These are phyloP conservation scores for Marisa cornuarietis DNA, from an alignment of 1,140 invertebrate genomes.

Conservation along the genomic window DNA sequence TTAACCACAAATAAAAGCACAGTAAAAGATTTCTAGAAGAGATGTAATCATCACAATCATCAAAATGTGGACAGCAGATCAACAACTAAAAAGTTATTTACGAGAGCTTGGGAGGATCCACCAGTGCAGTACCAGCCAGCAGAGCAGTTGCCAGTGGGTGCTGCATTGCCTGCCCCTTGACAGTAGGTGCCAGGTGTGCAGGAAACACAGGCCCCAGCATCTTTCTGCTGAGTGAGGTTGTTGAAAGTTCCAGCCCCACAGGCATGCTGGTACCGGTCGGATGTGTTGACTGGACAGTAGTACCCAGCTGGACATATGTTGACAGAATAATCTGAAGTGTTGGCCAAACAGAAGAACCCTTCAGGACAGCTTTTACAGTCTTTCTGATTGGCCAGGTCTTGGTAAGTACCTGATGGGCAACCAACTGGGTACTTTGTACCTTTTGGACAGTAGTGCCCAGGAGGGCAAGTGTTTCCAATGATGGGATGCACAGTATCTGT, in stretches of 20 bases:
- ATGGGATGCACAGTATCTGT: slow-evolving; percentile 55
- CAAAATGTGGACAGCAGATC: not conserved
- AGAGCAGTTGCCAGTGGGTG: slow-evolving; percentile 53
- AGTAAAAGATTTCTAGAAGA: not conserved
- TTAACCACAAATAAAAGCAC: not conserved
- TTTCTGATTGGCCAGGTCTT: slow-evolving; percentile 54
- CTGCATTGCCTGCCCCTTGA: slow-evolving; percentile 52
- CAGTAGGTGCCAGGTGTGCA: slow-evolving; percentile 60
- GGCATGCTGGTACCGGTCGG: slow-evolving; percentile 47
- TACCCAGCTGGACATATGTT: slow-evolving; percentile 57
- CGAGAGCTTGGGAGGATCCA: slow-evolving; percentile 47
- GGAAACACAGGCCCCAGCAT: slow-evolving; percentile 39
- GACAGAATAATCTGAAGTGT: slow-evolving; percentile 54
- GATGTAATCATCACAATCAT: not conserved
- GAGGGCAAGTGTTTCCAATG: slow-evolving; percentile 58
- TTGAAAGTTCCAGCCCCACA: slow-evolving; percentile 59
- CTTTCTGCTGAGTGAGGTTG: slow-evolving; percentile 46
- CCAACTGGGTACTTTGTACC: slow-evolving; percentile 58
- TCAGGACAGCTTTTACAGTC: slow-evolving; percentile 56
- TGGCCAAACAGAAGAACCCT: slow-evolving; percentile 57
- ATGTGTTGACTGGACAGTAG: slow-evolving; percentile 55
- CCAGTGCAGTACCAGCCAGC: slow-evolving; percentile 62
- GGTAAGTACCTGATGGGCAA: slow-evolving; percentile 59
- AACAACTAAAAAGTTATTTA: slow-evolving; percentile 27
- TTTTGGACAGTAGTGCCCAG: slow-evolving; percentile 59